Conservation (phyloP, 2,113 vertebrate genomes). For the Aleadryas rufinucha region DNA sequence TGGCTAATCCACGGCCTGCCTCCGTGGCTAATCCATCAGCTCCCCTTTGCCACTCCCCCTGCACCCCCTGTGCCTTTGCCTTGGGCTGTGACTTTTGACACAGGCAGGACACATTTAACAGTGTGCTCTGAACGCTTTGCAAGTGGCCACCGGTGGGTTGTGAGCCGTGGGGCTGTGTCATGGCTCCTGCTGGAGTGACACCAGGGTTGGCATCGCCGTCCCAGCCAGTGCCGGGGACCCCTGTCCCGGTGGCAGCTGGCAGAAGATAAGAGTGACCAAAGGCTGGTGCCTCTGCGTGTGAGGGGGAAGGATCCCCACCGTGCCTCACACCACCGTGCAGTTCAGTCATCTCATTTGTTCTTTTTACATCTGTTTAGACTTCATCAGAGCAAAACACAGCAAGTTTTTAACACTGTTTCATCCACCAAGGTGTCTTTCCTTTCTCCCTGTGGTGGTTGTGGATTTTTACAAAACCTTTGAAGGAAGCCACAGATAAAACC, state of each 20-base stretch:
- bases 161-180: neutral
- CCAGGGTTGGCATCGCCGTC: neutral
- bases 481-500: neutral
- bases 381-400: neutral
- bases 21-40: neutral
- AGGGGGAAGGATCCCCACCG: neutral
- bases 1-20: neutral
- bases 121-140: neutral
- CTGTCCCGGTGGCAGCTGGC: neutral
- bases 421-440: neutral
- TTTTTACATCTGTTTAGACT: neutral
- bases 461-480: neutral
- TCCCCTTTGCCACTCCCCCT: neutral
- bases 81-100: constrained; percentile 72
- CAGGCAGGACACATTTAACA: constrained; percentile 62
- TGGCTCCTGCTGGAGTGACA: neutral
- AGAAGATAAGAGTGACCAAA: neutral
- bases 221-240: rapidly evolving
- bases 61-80: neutral
- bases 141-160: neutral
- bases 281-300: neutral
- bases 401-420: neutral
- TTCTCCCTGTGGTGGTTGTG: neutral
- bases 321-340: rapidly evolving
- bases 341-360: neutral